Evolutionary conservation across 2,888 invertebrate species (phyloP).

Genomic region (Xanthia togata): DNA sequence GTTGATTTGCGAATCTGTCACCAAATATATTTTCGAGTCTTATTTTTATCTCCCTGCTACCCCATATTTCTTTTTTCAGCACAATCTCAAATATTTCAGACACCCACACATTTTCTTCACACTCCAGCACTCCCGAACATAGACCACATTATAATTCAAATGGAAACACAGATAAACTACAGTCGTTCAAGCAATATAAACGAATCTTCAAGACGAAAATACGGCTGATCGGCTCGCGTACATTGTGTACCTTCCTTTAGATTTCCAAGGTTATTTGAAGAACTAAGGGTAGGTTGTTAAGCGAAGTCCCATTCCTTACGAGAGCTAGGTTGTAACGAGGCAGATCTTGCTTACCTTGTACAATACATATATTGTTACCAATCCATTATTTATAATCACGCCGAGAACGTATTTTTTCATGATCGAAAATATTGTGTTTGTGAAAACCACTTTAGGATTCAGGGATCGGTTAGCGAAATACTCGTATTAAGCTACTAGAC

Average conservation of each 20-base stretch:
- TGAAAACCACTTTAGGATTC: no score
- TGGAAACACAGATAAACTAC: conserved; percentile 46
- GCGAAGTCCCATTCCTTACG: background rate
- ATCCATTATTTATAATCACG: no score
- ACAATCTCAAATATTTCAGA: conserved; percentile 20
- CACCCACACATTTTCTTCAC: conserved; percentile 23
- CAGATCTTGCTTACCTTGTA: no score
- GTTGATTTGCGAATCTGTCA: no score
- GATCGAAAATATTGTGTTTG: no score
- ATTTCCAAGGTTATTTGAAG: conserved; percentile 23
- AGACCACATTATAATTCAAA: conserved; percentile 46
- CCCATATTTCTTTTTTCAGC: background rate
- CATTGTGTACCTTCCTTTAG: conserved; percentile 26
- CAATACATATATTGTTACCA: no score
- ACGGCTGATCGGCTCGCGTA: conserved; percentile 23
- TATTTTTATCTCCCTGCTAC: background rate
- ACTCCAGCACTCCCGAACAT: conserved; percentile 16
- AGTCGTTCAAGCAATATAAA: conserved; percentile 30
- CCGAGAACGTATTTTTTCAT: no score
- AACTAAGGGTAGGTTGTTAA: background rate
- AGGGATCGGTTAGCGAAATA: no score
- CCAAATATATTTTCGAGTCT: background rate
- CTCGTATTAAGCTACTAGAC: no score
- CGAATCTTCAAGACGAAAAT: conserved; percentile 24
- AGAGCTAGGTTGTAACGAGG: background rate